phyloP scores from a whole-genome alignment of 2,797 vertebrate species.

The Hybognathus amarus region DNA sequence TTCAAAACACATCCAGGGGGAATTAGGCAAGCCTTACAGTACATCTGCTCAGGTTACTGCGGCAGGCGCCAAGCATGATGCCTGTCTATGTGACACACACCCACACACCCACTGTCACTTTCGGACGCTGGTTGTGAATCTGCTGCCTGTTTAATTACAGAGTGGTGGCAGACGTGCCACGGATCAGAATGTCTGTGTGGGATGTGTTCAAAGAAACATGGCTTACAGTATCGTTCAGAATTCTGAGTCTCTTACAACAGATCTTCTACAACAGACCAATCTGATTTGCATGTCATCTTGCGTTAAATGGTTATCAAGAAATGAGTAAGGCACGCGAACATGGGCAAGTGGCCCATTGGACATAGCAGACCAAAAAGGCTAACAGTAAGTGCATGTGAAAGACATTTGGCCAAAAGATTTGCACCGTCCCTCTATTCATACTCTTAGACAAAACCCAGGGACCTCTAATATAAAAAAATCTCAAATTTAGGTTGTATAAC shows the following conservation, averaged over 20 bases:
- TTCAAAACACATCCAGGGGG: slow-evolving; percentile 23
- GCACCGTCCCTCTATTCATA: background rate
- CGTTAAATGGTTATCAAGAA: slow-evolving; percentile 14
- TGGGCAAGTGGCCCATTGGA: background rate
- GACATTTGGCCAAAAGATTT: background rate
- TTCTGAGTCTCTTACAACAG: slow-evolving; percentile 9
- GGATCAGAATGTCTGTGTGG: slow-evolving; percentile 53
- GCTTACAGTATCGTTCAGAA: slow-evolving; percentile 3
- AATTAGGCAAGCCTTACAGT: slow-evolving; percentile 42
- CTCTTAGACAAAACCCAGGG: background rate
- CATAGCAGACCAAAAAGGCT: background rate
- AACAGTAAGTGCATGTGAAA: background rate
- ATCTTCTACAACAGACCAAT: slow-evolving; percentile 14
- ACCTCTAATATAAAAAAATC: background rate
- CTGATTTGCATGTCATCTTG: background rate
- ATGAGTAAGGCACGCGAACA: slow-evolving; percentile 8
- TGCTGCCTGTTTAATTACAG: slow-evolving; percentile 59
- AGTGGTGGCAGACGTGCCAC: slow-evolving; percentile 54
- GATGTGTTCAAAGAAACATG: slow-evolving; percentile 44
- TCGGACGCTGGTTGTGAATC: slow-evolving; percentile 47
- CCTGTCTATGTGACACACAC: slow-evolving; percentile 56
- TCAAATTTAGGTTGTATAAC: background rate
- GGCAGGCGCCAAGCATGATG: slow-evolving; percentile 52
- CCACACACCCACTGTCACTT: slow-evolving; percentile 61
- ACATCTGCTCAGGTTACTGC: slow-evolving; percentile 57